Conservation (phyloP, 2,113 vertebrate species). For the Xiphophorus maculatus region DNA sequence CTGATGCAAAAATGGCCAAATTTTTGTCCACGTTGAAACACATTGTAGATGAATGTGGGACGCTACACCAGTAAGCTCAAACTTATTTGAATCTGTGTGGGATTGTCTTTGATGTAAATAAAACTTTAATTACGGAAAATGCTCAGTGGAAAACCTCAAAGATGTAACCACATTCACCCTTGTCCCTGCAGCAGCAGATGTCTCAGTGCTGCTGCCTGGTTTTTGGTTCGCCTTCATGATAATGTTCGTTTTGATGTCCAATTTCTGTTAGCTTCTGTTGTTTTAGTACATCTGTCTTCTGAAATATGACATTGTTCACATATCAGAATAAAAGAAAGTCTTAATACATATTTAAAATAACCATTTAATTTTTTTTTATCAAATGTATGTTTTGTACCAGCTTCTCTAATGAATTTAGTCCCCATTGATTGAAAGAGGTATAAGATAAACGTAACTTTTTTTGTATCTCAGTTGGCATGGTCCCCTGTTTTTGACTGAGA, state of each 20-base stretch:
- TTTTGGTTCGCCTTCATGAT: slow-evolving; percentile 6
- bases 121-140: slow-evolving; percentile 32
- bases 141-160: slow-evolving; percentile 18
- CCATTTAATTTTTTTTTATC: no score
- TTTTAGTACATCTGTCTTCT: slow-evolving; percentile 28
- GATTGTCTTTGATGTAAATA: slow-evolving; percentile 22
- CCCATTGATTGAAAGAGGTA: no score
- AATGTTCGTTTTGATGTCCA: slow-evolving; percentile 15
- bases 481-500: no score
- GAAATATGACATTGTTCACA: slow-evolving; percentile 7
- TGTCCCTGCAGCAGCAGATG: slow-evolving; percentile 2
- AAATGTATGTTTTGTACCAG: no score
- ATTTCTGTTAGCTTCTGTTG: slow-evolving; percentile 20
- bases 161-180: slow-evolving; percentile 2
- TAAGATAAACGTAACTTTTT: no score
- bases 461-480: no score
- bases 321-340: neutral
- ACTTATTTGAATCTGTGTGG: slow-evolving; percentile 1
- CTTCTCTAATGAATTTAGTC: no score
- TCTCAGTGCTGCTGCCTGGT: slow-evolving; percentile 9
- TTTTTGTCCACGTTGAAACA: neutral
- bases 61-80: neutral
- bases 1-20: neutral
- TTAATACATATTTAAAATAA: neutral
- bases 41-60: neutral